These are phyloP conservation scores for Cryptocheilus praepositus DNA, from an alignment of 2,888 invertebrate genomes.

Conservation along the genomic window DNA sequence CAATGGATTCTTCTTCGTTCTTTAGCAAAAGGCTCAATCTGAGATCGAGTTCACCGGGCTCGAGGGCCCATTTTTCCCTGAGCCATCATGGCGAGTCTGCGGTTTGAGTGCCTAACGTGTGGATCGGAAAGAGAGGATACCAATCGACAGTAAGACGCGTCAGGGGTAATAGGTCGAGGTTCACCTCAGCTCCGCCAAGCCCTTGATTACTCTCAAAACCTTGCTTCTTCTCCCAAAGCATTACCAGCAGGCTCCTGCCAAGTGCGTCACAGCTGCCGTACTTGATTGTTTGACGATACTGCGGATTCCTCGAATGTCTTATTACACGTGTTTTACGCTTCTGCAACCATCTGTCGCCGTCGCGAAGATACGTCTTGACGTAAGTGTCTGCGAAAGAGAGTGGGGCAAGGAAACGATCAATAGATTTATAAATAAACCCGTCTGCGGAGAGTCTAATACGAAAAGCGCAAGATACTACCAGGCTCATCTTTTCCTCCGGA, in stretches of 20 bases:
- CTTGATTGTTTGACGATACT: conserved; percentile 91
- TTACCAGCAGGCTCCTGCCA: conserved; percentile 89
- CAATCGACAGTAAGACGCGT: conserved; percentile 90
- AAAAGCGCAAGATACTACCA: conserved; percentile 69
- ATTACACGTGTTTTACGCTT: conserved; percentile 93
- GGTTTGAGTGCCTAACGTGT: conserved; percentile 84
- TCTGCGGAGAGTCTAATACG: neutral
- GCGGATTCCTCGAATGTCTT: conserved; percentile 88
- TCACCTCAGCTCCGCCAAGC: conserved; percentile 90
- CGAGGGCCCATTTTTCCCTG: conserved; percentile 73
- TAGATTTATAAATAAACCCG: neutral
- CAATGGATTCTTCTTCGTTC: conserved; percentile 68
- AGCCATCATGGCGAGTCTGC: conserved; percentile 77
- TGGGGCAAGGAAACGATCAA: neutral
- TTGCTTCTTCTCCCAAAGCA: conserved; percentile 94
- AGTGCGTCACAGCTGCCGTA: conserved; percentile 84
- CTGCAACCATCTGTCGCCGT: conserved; percentile 91
- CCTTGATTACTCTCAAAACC: conserved; percentile 89
- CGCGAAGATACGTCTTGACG: conserved; percentile 94
- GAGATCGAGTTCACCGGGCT: conserved; percentile 72
- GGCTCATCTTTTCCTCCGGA: conserved; percentile 84
- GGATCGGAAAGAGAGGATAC: conserved; percentile 94
- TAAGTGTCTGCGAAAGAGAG: conserved; percentile 85
- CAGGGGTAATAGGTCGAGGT: conserved; percentile 87
- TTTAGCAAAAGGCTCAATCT: conserved; percentile 70